Percentiles rank a stretch among this genome's conserved stretches.
These are phyloP conservation scores for Sebastolobus alascanus DNA, from an alignment of 2,797 vertebrate genomes.

Conservation along the genomic window DNA sequence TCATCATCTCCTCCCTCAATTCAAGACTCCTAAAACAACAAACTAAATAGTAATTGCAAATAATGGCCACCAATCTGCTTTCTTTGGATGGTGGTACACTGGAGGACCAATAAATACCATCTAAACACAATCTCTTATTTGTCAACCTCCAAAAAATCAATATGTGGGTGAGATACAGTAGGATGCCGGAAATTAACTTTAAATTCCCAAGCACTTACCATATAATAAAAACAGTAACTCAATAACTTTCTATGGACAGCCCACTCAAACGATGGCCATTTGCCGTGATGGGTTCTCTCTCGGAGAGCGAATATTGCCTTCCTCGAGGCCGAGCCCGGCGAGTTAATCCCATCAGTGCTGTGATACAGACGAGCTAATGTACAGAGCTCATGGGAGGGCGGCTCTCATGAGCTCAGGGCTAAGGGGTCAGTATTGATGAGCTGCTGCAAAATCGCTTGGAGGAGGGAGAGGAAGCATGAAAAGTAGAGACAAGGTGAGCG, in stretches of 20 bases:
- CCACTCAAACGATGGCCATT: slow-evolving; percentile 50
- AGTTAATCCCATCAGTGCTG: slow-evolving; percentile 67
- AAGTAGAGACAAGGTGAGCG: slow-evolving; percentile 10
- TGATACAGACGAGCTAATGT: slow-evolving; percentile 62
- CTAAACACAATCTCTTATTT: slow-evolving; percentile 16
- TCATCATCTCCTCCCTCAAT: slow-evolving; percentile 3
- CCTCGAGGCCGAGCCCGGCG: slow-evolving; percentile 25
- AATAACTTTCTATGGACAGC: slow-evolving; percentile 48
- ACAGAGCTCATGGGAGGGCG: slow-evolving; percentile 23
- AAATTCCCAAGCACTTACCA: slow-evolving; percentile 49
- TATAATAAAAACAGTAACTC: slow-evolving; percentile 55
- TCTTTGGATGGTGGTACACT: not conserved
- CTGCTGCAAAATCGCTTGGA: slow-evolving; percentile 14
- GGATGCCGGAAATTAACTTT: slow-evolving; percentile 41
- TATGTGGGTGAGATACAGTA: slow-evolving; percentile 36
- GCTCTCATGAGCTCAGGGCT: slow-evolving; percentile 42
- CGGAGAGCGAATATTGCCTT: slow-evolving; percentile 46
- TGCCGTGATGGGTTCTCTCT: slow-evolving; percentile 40
- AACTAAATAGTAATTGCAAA: not conserved
- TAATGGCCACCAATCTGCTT: not conserved
- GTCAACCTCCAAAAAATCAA: slow-evolving; percentile 33
- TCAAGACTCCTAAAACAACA: not conserved
- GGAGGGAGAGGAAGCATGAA: slow-evolving; percentile 7
- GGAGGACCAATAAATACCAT: slow-evolving; percentile 23
- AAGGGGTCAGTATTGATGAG: slow-evolving; percentile 58